phyloP scores from a whole-genome alignment of 2,113 vertebrate species.

The Merops nubicus region DNA sequence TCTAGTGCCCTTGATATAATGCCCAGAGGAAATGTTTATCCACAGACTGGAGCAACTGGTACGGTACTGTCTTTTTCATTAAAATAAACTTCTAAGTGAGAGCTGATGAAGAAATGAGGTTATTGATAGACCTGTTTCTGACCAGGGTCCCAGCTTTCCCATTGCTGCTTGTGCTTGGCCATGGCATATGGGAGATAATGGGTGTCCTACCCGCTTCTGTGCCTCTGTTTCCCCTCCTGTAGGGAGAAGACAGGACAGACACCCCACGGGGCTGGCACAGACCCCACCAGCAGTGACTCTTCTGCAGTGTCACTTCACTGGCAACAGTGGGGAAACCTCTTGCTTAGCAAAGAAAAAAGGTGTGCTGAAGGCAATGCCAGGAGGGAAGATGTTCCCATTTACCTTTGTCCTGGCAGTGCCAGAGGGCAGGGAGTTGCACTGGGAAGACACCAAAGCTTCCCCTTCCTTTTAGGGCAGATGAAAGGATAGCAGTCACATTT shows the following conservation, averaged over 20 bases:
- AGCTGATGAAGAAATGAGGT: background rate
- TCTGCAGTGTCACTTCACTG: background rate
- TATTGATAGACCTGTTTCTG: background rate
- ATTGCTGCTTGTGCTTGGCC: background rate
- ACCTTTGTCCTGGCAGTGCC: background rate
- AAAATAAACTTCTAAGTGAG: background rate
- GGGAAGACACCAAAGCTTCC: background rate
- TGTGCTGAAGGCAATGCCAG: background rate
- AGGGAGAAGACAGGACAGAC: background rate
- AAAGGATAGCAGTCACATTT: background rate
- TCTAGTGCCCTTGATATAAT: background rate
- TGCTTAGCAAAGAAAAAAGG: background rate
- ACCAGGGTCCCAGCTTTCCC: background rate
- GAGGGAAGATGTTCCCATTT: background rate
- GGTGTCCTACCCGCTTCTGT: background rate
- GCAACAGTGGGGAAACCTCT: background rate
- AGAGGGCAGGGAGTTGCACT: background rate
- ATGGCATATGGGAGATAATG: background rate
- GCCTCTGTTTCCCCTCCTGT: background rate
- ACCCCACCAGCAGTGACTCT: background rate
- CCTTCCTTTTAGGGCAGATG: background rate
- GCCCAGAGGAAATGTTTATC: background rate
- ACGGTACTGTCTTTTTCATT: background rate
- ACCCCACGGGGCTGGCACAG: background rate
- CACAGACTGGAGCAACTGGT: background rate